These are phyloP conservation scores for Drosophila suboccidentalis DNA, from an alignment of 2,888 invertebrate genomes.

Conservation along the genomic window DNA sequence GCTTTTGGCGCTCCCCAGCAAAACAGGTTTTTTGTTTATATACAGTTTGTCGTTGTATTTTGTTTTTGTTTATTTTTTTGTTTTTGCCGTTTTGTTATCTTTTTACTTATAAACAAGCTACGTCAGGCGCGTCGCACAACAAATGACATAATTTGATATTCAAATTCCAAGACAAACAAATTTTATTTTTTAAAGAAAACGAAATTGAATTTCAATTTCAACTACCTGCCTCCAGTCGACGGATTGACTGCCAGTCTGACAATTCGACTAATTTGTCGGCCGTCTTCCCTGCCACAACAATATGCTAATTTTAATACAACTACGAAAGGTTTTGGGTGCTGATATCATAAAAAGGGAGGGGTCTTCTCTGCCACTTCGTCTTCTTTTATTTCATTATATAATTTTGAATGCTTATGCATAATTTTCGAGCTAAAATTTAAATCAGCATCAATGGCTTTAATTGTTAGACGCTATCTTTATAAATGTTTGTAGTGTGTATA, in stretches of 20 bases:
- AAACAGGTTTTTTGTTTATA: conserved; percentile 77
- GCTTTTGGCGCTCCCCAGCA: conserved; percentile 54
- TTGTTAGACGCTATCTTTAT: conserved; percentile 50
- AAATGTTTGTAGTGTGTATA: conserved; percentile 19
- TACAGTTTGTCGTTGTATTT: conserved; percentile 51
- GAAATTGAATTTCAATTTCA: conserved; percentile 79
- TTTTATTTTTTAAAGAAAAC: conserved; percentile 79
- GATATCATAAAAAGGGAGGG: conserved; percentile 44
- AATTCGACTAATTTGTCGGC: conserved; percentile 18
- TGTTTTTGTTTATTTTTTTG: conserved; percentile 13
- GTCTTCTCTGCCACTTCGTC: conserved; percentile 14
- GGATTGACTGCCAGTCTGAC: conserved; percentile 24
- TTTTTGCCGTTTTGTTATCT: conserved; percentile 19
- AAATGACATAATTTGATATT: conserved; percentile 81
- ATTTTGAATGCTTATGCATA: conserved; percentile 55
- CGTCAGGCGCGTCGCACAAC: conserved; percentile 48
- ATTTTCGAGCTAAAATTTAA: conserved; percentile 44
- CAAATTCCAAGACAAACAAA: conserved; percentile 77
- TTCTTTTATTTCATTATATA: conserved; percentile 29
- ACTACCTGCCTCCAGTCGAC: conserved; percentile 63
- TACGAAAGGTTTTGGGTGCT: conserved; percentile 35
- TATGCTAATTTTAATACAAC: conserved; percentile 50
- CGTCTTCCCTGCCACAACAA: conserved; percentile 16
- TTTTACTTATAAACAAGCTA: conserved; percentile 30
- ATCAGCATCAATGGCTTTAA: conserved; percentile 58